Conservation (phyloP, 2,888 invertebrate genomes). For the Drosophila diplacantha region DNA sequence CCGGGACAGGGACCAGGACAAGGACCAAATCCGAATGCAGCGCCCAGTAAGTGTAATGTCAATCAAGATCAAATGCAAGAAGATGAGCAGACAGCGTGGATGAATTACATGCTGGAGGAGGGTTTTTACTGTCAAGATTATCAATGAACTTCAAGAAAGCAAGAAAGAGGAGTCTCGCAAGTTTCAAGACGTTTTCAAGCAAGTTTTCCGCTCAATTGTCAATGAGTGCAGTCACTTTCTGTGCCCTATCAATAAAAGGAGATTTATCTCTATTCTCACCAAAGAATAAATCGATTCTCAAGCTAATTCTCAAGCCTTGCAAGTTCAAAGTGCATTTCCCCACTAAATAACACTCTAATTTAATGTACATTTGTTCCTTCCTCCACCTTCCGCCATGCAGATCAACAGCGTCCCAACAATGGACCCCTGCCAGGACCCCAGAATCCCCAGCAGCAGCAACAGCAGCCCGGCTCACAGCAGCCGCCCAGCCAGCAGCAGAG, state of each 20-base stretch:
- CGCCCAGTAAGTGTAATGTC: constrained; percentile 68
- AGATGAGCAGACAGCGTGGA: neutral
- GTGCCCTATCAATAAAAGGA: neutral
- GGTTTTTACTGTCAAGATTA: neutral
- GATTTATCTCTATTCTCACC: neutral
- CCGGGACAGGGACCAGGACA: constrained; percentile 54
- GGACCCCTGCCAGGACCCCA: constrained; percentile 69
- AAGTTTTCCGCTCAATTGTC: neutral
- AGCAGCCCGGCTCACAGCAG: constrained; percentile 73
- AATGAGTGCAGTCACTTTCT: neutral
- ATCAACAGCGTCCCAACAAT: constrained; percentile 80
- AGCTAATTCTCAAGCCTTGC: neutral
- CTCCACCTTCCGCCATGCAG: constrained; percentile 44
- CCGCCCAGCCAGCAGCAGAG: constrained; percentile 77
- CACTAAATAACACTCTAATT: neutral
- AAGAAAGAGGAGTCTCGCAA: neutral
- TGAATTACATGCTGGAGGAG: neutral
- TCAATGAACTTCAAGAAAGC: neutral
- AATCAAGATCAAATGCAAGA: neutral
- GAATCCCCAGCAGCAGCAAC: constrained; percentile 78
- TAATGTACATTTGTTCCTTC: neutral
- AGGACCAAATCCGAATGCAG: constrained; percentile 55
- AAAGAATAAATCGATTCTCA: neutral
- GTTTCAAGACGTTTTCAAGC: neutral
- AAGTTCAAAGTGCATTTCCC: neutral